Conservation (phyloP, 2,888 invertebrate species). For the Zygaena filipendulae region DNA sequence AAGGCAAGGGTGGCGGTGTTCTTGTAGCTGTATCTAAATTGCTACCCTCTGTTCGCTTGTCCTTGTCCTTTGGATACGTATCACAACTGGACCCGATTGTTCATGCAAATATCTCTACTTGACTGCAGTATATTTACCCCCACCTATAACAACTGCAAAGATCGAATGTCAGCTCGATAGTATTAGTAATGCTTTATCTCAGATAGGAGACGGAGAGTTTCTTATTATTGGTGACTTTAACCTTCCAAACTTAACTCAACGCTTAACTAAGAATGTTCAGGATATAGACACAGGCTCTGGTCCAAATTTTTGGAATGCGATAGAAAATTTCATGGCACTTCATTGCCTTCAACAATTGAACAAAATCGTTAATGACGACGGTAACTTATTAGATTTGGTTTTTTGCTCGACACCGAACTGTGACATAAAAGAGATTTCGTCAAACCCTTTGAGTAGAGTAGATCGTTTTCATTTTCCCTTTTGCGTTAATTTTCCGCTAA, state of each 20-base stretch:
- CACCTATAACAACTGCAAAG: constrained; percentile 2
- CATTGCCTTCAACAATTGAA: constrained; percentile 1
- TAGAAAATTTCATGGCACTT: constrained; percentile 1
- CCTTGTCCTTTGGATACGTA: not conserved
- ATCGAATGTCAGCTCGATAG: too few species aligned
- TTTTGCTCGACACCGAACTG: not conserved
- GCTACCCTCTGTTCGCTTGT: not conserved
- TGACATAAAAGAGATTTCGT: not conserved
- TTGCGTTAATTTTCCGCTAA: not conserved
- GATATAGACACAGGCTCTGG: too few species aligned
- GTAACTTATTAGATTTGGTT: constrained; percentile 2
- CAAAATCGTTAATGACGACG: constrained; percentile 1
- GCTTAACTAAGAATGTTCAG: too few species aligned
- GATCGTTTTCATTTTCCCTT: constrained; percentile 3
- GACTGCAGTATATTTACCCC: constrained; percentile 4
- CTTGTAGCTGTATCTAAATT: constrained; percentile 1
- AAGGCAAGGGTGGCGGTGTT: constrained; percentile 1
- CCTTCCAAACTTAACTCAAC: too few species aligned
- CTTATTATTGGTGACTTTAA: constrained; percentile 1
- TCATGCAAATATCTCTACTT: not conserved
- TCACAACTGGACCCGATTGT: too few species aligned
- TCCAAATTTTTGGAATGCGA: constrained; percentile 2
- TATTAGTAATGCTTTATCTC: too few species aligned
- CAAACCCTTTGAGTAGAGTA: constrained; percentile 1
- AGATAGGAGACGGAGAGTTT: too few species aligned